These are phyloP conservation scores for Drosophila baimaii DNA, from an alignment of 1,140 invertebrate species.

Conservation along the genomic window DNA sequence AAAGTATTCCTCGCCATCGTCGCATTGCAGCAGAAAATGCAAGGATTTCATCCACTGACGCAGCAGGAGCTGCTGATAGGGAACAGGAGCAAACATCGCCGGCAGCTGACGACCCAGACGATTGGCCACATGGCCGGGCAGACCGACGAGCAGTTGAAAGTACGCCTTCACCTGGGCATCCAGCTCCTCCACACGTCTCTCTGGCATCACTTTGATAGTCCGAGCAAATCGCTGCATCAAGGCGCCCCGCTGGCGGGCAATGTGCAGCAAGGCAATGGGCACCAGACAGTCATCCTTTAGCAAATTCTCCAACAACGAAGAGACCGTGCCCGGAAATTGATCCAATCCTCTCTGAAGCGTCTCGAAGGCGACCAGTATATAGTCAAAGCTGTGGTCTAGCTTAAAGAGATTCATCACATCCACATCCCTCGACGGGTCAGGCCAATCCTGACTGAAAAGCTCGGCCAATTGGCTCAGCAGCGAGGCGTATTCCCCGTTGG, in stretches of 20 bases:
- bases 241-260: constrained; percentile 44
- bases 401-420: constrained; percentile 73
- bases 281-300: constrained; percentile 62
- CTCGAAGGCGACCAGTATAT: constrained; percentile 56
- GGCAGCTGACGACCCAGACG: constrained; percentile 86
- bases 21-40: constrained; percentile 85
- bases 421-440: constrained; percentile 61
- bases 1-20: constrained; percentile 66
- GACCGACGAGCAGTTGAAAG: constrained; percentile 87
- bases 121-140: constrained; percentile 89
- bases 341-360: constrained; percentile 46
- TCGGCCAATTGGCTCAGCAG: constrained; percentile 84
- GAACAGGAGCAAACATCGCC: constrained; percentile 86
- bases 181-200: constrained; percentile 51
- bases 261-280: constrained; percentile 59
- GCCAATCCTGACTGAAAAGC: constrained; percentile 86
- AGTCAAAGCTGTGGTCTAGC: constrained; percentile 69
- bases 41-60: constrained; percentile 87
- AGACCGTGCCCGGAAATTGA: constrained; percentile 20
- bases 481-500: constrained; percentile 82
- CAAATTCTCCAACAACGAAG: constrained; percentile 41
- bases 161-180: constrained; percentile 80
- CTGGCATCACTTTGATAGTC: constrained; percentile 63
- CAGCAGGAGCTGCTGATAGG: constrained; percentile 86
- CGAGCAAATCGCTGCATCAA: constrained; percentile 56